These are phyloP conservation scores for Drosophila jambulina DNA, from an alignment of 1,140 invertebrate genomes.

Conservation along the genomic window DNA sequence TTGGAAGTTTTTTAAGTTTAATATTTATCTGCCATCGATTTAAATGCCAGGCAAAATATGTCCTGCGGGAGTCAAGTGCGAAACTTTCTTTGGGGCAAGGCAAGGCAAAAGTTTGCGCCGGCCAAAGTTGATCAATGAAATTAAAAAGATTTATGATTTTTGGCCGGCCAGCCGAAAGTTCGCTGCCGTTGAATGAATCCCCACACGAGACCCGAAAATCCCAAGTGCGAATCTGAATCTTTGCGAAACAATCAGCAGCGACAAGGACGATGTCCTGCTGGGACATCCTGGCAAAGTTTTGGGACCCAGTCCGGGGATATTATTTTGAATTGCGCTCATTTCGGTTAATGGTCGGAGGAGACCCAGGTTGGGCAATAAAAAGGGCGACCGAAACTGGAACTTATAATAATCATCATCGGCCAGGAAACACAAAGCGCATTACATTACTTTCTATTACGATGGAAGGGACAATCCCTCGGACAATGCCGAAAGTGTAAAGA, in stretches of 20 bases:
- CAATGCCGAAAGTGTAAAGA: constrained; percentile 9
- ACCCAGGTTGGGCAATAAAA: constrained; percentile 64
- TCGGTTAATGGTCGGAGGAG: constrained; percentile 61
- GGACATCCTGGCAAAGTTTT: constrained; percentile 55
- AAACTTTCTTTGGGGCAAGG: constrained; percentile 59
- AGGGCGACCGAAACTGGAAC: constrained; percentile 65
- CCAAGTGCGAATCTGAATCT: constrained; percentile 37
- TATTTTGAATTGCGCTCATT: constrained; percentile 80
- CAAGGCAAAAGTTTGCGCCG: constrained; percentile 49
- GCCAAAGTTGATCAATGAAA: constrained; percentile 76
- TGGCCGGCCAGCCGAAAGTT: constrained; percentile 59
- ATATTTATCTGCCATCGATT: constrained; percentile 81
- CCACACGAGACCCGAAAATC: constrained; percentile 44
- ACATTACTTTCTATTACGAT: constrained; percentile 75
- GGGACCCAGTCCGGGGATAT: constrained; percentile 39
- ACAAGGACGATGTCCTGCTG: constrained; percentile 32
- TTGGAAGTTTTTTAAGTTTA: constrained; percentile 65
- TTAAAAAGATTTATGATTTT: constrained; percentile 84
- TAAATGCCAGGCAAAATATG: constrained; percentile 73
- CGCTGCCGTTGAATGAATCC: constrained; percentile 53
- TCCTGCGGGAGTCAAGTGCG: constrained; percentile 75
- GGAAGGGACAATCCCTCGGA: constrained; percentile 49
- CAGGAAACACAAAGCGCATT: constrained; percentile 62
- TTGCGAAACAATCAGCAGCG: constrained; percentile 59
- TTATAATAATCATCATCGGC: constrained; percentile 69